These are phyloP conservation scores for Congeria kusceri DNA, from an alignment of 2,888 invertebrate genomes.

Conservation along the genomic window DNA sequence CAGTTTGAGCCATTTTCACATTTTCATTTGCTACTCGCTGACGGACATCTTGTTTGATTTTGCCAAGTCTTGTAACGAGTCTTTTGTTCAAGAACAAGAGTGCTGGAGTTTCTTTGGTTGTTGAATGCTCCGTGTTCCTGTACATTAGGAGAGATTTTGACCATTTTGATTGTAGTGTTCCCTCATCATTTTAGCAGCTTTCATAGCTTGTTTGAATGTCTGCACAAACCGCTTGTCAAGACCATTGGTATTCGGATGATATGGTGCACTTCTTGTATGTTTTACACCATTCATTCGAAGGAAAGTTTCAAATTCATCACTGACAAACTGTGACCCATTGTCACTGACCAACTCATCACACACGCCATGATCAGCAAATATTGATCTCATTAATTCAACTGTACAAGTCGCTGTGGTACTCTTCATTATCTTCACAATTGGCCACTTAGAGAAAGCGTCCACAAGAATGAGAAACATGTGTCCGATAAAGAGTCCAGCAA, in stretches of 20 bases:
- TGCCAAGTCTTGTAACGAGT: too few species aligned
- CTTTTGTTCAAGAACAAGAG: constrained; percentile 2
- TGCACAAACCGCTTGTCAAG: constrained; percentile 58
- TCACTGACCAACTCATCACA: too few species aligned
- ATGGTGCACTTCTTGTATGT: constrained; percentile 53
- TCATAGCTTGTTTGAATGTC: constrained; percentile 54
- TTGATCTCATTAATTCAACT: constrained; percentile 36
- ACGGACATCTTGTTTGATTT: too few species aligned
- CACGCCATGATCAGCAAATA: too few species aligned
- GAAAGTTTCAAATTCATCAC: constrained; percentile 46
- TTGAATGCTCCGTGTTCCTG: constrained; percentile 14
- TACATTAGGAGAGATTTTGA: constrained; percentile 14
- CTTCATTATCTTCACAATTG: constrained; percentile 75
- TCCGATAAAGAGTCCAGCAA: constrained; percentile 80
- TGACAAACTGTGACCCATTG: too few species aligned
- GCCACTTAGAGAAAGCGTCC: constrained; percentile 85
- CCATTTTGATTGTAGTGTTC: constrained; percentile 1
- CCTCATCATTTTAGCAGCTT: constrained; percentile 16
- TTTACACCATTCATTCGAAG: constrained; percentile 51
- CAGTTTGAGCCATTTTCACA: too few species aligned
- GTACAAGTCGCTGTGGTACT: constrained; percentile 26
- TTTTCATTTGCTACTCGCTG: too few species aligned
- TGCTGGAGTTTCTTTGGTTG: constrained; percentile 8
- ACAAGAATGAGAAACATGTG: constrained; percentile 80
- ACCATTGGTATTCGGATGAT: constrained; percentile 57